A percentile compares a stretch with the other conserved stretches of the same genome.
phyloP scores from a whole-genome alignment of 2,888 invertebrate genomes.

The Miltochrista miniata region DNA sequence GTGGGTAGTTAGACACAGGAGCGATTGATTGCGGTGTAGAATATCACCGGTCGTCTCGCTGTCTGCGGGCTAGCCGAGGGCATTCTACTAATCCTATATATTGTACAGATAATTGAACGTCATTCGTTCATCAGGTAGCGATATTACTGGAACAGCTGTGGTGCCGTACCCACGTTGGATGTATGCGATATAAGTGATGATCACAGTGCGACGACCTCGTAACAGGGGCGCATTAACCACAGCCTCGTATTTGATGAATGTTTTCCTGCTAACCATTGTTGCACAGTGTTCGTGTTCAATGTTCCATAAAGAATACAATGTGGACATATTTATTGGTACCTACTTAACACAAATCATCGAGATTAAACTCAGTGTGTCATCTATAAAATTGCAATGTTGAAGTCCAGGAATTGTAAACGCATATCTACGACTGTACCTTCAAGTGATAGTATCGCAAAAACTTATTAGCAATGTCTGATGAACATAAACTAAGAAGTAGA shows the following conservation, averaged over 20 bases:
- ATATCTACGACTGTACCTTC: slow-evolving; percentile 5
- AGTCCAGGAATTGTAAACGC: neutral
- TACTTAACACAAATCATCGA: slow-evolving; percentile 34
- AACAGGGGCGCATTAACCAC: slow-evolving; percentile 33
- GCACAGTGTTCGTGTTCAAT: slow-evolving; percentile 45
- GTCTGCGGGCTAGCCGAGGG: slow-evolving; percentile 46
- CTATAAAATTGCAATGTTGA: slow-evolving; percentile 6
- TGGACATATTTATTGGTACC: slow-evolving; percentile 40
- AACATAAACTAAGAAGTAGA: slow-evolving; percentile 4
- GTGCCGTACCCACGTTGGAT: slow-evolving; percentile 35
- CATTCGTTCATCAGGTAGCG: slow-evolving; percentile 14
- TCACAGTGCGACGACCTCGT: slow-evolving; percentile 43
- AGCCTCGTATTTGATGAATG: slow-evolving; percentile 49
- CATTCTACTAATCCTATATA: slow-evolving; percentile 41
- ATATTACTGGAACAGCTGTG: slow-evolving; percentile 51
- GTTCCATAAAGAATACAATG: slow-evolving; percentile 56
- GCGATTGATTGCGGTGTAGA: slow-evolving; percentile 45
- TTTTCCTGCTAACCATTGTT: slow-evolving; percentile 57
- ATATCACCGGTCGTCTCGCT: slow-evolving; percentile 47
- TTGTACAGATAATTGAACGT: slow-evolving; percentile 29
- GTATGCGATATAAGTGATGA: slow-evolving; percentile 44
- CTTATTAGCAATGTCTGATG: slow-evolving; percentile 3
- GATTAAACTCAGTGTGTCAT: slow-evolving; percentile 20
- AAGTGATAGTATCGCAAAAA: neutral
- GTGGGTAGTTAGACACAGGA: slow-evolving; percentile 38